Percentiles rank a stretch among this genome's conserved stretches.
phyloP scores from a whole-genome alignment of 1,140 invertebrate species.

The Drosophila lini region DNA sequence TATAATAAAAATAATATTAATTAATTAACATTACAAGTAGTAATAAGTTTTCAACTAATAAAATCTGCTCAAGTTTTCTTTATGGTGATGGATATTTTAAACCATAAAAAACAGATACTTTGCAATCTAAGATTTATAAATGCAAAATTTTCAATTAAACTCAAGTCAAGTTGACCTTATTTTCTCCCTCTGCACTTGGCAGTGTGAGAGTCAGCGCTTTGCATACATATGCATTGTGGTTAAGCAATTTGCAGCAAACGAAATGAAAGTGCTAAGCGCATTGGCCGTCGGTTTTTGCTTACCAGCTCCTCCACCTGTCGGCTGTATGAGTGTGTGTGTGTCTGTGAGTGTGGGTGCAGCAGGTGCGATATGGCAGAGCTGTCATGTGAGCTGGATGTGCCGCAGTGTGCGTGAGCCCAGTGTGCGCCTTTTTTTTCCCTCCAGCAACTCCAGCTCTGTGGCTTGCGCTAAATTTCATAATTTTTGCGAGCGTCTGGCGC shows the following conservation, averaged over 20 bases:
- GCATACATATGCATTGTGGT: constrained; percentile 75
- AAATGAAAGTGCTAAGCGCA: constrained; percentile 80
- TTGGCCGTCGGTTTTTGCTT: constrained; percentile 62
- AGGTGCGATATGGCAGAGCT: constrained; percentile 76
- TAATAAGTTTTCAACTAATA: too few relatives aligned
- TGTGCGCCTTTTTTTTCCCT: constrained; percentile 43
- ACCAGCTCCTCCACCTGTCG: not conserved
- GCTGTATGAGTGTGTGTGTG: not conserved
- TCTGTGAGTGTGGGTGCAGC: constrained; percentile 42
- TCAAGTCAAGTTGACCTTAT: not conserved
- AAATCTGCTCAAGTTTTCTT: too few relatives aligned
- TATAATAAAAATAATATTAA: too few relatives aligned
- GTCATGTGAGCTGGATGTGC: constrained; percentile 45
- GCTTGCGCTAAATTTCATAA: constrained; percentile 82
- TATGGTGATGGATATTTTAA: not conserved
- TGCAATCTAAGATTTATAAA: not conserved
- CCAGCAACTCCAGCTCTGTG: constrained; percentile 45
- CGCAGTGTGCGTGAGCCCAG: constrained; percentile 17
- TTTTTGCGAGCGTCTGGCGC: constrained; percentile 58
- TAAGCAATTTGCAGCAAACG: constrained; percentile 79
- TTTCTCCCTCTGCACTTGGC: not conserved
- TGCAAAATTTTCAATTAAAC: too few relatives aligned
- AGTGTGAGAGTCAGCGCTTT: constrained; percentile 30
- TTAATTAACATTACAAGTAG: too few relatives aligned
- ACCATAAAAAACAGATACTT: not conserved